Evolutionary conservation across 2,113 vertebrate species (phyloP), one percentile per base, ranked within the genome.

Genomic region (Echinops telfairi): DNA sequence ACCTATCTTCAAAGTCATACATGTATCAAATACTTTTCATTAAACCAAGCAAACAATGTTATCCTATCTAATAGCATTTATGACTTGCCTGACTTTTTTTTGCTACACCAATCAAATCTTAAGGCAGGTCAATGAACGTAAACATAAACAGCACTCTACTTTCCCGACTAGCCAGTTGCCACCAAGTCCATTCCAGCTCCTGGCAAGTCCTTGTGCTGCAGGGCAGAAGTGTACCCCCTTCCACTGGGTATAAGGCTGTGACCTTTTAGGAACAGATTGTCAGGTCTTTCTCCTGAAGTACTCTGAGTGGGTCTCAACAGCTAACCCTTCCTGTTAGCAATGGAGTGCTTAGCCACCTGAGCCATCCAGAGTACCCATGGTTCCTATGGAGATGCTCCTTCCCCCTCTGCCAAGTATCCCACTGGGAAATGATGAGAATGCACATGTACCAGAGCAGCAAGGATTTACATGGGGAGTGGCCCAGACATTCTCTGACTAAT

Each of bases 11-110:
- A 97, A 97, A 97, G 92, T 66, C 91, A 43, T 93, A 81, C 83
- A 83, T 70, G 97, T 95, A 83, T 78, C 60, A 96, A 96, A 90
- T 93, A 97, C 97, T 91, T 96, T 81, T 96, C 97, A 97, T 97
- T 97, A 97, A 96, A 97, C 90, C 5, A 97, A 95, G 83, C 70
- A 97, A 96, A 94, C 94, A 98, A 91, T 86, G 91, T 29, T 2
- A 14, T 88, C 83, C 71, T 93, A 87, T 95, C 92, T 96, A 92
- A 97, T 96, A 95, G 94, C 92, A 91, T 78, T 91, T 87, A 92
- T 89, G 88, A 43, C 86, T 86, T 40, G 77, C 83, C 43, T 58
- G 47, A 83, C 38, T 89, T 95, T 53, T 92, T 94, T 91, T 77
- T 75, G 78, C 87, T 64, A 91, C 57, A 43, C 89, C 89, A 97